A percentile compares a stretch with the other conserved stretches of the same genome.
These are phyloP conservation scores for Lophius americanus DNA, from an alignment of 2,797 vertebrate genomes.

Conservation along the genomic window DNA sequence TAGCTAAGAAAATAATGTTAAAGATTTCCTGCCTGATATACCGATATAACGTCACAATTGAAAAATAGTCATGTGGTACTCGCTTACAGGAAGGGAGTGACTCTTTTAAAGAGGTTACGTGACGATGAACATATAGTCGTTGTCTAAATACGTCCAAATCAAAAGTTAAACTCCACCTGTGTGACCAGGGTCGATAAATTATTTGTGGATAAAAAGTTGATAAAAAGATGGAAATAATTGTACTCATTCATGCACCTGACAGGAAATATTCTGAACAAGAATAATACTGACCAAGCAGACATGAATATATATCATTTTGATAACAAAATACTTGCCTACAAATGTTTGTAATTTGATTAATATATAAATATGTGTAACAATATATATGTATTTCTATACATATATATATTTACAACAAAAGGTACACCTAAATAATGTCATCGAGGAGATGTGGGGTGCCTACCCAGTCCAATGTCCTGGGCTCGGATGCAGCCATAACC, in stretches of 20 bases:
- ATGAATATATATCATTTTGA: constrained; percentile 66
- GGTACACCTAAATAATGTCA: constrained; percentile 91
- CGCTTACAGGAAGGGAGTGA: constrained; percentile 28
- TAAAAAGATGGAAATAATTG: constrained; percentile 63
- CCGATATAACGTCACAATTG: constrained; percentile 51
- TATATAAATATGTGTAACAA: constrained; percentile 81
- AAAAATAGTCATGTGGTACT: constrained; percentile 65
- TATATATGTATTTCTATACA: constrained; percentile 79
- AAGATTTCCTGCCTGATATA: constrained; percentile 62
- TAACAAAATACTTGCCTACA: constrained; percentile 80
- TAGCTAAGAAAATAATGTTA: constrained; percentile 70
- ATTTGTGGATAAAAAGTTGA: constrained; percentile 55
- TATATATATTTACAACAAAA: constrained; percentile 76
- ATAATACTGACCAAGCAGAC: constrained; percentile 76
- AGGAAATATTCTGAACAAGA: constrained; percentile 73
- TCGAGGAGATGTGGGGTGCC: constrained; percentile 96
- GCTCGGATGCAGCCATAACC: constrained; percentile 99
- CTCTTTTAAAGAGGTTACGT: constrained; percentile 42
- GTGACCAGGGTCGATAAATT: constrained; percentile 49
- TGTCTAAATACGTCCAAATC: constrained; percentile 26
- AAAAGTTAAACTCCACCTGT: constrained; percentile 34
- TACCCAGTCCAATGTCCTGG: constrained; percentile 96
- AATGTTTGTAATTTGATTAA: constrained; percentile 75
- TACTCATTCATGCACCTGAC: constrained; percentile 67
- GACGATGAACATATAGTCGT: constrained; percentile 42